Base-by-base conservation (phyloP, 2,888 invertebrate species). In the Itoplectis maculator region DNA sequence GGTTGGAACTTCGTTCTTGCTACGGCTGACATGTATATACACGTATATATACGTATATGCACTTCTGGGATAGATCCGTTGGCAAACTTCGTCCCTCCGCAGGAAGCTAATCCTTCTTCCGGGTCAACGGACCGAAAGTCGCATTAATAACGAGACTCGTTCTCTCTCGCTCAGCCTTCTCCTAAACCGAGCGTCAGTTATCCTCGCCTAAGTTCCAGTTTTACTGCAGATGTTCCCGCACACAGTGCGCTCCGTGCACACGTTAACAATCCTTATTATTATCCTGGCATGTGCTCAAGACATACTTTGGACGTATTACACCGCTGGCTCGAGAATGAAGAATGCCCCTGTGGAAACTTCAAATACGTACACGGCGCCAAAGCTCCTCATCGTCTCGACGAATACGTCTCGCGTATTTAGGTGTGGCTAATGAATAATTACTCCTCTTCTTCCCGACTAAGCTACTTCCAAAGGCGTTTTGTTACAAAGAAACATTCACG, bases 101-200 rank as follows among this genome's bases (percentile, higher is more conserved):
- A 68, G 70, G 47, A 83, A 82, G 79, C 75, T 82, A 83, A 85
- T 85, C 82, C 82, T 70, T 77, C 69, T 82, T 86, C 79, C 83
- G 68, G 77, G 79, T 83, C 83, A 81, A 54, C 80, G 84, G 70
- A 59, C 76, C 77, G 83, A 74, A 78, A 84, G 66, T 85, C 81
- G 77, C 81, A 82, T 85, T 84, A 84, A 80, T 85, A 79, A 85
- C 82, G 75, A 80, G 72, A 23, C 70, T 69, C 68, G 29, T 42
- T 42, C 59, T 40, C 65, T 29, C 54, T 49, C 47, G 13, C 56
- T n/a, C 54, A 15, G n/a, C 35, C 59, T 37, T 42, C 8, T 56
- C n/a, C 75, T 54, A 68, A 51, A 51, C 8, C 35, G 65, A n/a
- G 29, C 72, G 49, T 49, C 65, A 65, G 45, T 47, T 65, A 23